These are phyloP conservation scores for Epiblema foenella DNA, from an alignment of 2,888 invertebrate species.

Conservation along the genomic window DNA sequence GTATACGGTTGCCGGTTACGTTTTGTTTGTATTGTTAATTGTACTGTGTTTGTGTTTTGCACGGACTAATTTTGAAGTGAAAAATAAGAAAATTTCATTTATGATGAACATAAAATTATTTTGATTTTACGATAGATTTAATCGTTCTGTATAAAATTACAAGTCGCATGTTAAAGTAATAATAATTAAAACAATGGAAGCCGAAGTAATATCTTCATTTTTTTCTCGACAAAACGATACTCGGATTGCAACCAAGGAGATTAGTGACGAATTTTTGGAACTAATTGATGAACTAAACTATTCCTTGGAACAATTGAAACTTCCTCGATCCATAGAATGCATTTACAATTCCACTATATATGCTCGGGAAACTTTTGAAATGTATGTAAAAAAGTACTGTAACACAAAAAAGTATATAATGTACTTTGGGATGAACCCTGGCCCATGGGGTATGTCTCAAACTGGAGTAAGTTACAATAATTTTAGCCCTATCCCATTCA, in stretches of 20 bases:
- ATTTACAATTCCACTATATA: slow-evolving; percentile 95
- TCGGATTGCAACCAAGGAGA: slow-evolving; percentile 43
- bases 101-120: not conserved
- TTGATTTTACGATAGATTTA: not conserved
- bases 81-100: not conserved
- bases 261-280: slow-evolving; percentile 65
- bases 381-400: slow-evolving; percentile 90
- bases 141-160: not conserved
- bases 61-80: not conserved
- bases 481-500: not conserved
- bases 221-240: slow-evolving; percentile 52
- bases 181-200: slow-evolving; percentile 52
- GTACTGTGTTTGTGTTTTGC: no score
- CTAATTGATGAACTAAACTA: slow-evolving; percentile 71
- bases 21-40: no score
- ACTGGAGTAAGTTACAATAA: slow-evolving; percentile 90
- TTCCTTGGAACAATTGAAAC: slow-evolving; percentile 73
- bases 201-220: slow-evolving; percentile 67
- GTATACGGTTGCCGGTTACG: no score
- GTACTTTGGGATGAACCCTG: slow-evolving; percentile 97
- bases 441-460: slow-evolving; percentile 98
- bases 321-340: slow-evolving; percentile 85
- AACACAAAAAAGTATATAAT: slow-evolving; percentile 88
- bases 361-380: slow-evolving; percentile 90
- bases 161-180: not conserved